These are phyloP conservation scores for Stictocephala bisonia DNA, from an alignment of 2,888 invertebrate genomes.

Conservation along the genomic window DNA sequence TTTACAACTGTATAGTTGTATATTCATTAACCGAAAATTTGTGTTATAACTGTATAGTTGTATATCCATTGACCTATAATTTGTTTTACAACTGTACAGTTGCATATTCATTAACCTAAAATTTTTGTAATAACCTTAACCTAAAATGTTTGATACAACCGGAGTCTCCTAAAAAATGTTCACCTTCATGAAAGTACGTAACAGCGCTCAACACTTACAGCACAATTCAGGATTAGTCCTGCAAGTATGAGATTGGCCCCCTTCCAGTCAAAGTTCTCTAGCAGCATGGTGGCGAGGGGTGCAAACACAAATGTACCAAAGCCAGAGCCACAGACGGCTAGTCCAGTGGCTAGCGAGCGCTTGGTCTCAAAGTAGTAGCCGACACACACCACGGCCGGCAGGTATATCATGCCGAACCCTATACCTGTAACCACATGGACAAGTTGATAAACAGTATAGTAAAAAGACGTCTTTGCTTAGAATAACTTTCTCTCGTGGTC, in stretches of 20 bases:
- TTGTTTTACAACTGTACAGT: too few species aligned
- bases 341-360: conserved; percentile 92
- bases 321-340: conserved; percentile 96
- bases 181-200: too few species aligned
- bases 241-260: conserved; percentile 91
- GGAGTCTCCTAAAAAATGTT: too few species aligned
- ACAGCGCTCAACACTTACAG: conserved; percentile 67
- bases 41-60: too few species aligned
- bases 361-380: conserved; percentile 98
- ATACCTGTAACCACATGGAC: conserved; percentile 72
- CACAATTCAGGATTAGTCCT: conserved; percentile 92
- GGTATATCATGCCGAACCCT: conserved; percentile 92
- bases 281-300: conserved; percentile 83
- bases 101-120: too few species aligned
- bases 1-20: too few species aligned
- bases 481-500: too few species aligned
- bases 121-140: too few species aligned
- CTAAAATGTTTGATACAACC: too few species aligned
- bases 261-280: conserved; percentile 87
- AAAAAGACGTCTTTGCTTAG: too few species aligned
- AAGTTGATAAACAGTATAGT: conserved; percentile 50
- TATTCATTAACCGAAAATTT: too few species aligned
- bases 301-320: conserved; percentile 96
- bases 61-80: too few species aligned
- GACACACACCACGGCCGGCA: conserved; percentile 96